phyloP scores from a whole-genome alignment of 2,113 vertebrate species.

The Scopus umbretta region DNA sequence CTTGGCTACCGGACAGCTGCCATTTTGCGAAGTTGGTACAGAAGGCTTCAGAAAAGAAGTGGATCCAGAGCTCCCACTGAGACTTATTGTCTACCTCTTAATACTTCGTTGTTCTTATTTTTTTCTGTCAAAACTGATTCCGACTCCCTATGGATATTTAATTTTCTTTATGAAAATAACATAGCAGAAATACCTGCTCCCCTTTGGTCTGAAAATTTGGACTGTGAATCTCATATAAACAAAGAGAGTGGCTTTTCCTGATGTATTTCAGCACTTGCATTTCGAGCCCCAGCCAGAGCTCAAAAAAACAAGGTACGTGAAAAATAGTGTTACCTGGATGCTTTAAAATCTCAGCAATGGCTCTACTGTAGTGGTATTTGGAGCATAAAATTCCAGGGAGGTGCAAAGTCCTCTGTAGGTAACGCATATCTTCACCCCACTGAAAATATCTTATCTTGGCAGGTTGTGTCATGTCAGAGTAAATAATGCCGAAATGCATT shows the following conservation, averaged over 20 bases:
- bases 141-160: background rate
- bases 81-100: background rate
- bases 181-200: background rate
- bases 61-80: background rate
- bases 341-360: background rate
- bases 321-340: background rate
- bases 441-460: conserved; percentile 9
- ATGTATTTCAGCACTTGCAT: background rate
- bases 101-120: background rate
- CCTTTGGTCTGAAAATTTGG: background rate
- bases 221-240: background rate
- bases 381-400: background rate
- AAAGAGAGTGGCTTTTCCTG: background rate
- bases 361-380: background rate
- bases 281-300: background rate
- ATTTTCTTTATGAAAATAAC: background rate
- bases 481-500: conserved; percentile 4
- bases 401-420: conserved; percentile 11
- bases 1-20: conserved; percentile 21
- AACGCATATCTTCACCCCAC: background rate
- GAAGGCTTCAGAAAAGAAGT: background rate
- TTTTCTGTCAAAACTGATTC: background rate
- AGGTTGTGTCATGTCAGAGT: conserved; percentile 19
- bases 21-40: background rate
- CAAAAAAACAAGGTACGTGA: background rate